Base-by-base conservation (phyloP, 2,888 invertebrate species). In the Synergus umbraculus region DNA sequence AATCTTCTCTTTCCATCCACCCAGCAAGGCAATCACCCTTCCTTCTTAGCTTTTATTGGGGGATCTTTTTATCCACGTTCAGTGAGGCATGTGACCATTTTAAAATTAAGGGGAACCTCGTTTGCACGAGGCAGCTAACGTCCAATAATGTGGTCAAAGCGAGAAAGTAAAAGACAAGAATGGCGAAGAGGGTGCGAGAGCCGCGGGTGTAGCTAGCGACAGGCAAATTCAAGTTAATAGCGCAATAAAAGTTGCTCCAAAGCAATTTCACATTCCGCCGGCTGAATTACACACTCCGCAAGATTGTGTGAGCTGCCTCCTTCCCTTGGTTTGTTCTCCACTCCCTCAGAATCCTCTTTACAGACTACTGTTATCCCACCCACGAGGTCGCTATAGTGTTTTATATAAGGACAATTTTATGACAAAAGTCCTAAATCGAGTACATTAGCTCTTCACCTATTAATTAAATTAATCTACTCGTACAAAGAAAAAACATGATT, bases 261-360 rank as follows among this genome's bases (percentile, higher is more conserved):
- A 85, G 86, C 84, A 86, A 88, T 87, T 85, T 87, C 84, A 82
- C 85, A 86, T 87, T 87, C 84, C 85, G 82, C 81, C 82, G 83
- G 80, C 79, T 86, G 84, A 88, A 88, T 87, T 88, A 87, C 84
- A 85, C 82, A 84, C 83, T 84, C 81, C 76, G 85, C 86, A 87
- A 87, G 87, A 87, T 87, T 86, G 86, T 81, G 82, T 84, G 78
- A 83, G 80, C 80, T 81, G 77, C 80, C 81, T 69, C 65, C 80
- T 49, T 79, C 84, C 80, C 83, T 78, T 78, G 64, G 76, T 76
- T 69, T 76, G 78, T 79, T 80, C 79, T 78, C 13, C 13, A 18
- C 78, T 77, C 69, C 41, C 67, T 73, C 37, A 63, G 63, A 44
- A 12, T 37, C 66, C 63, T 37, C 69, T 77, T 77, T 22, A 80